These are phyloP conservation scores for Cydia amplana DNA, from an alignment of 1,140 invertebrate genomes.

Conservation along the genomic window DNA sequence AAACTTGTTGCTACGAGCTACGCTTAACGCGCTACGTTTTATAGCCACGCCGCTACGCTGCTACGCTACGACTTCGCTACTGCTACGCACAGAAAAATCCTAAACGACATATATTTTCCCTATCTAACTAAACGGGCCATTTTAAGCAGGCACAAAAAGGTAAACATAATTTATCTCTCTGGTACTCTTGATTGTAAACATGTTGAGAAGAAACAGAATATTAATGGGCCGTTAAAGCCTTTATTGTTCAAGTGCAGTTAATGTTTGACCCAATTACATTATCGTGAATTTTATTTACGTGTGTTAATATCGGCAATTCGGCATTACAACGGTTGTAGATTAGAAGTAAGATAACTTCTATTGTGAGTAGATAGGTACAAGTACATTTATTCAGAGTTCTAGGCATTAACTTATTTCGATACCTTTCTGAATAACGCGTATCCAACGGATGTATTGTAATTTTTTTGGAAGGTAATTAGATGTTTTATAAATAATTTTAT, in stretches of 20 bases:
- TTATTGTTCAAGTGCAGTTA: background rate
- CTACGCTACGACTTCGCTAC: background rate
- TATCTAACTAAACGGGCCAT: background rate
- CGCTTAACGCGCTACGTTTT: background rate
- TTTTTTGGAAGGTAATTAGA: no score
- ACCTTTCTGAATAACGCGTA: no score
- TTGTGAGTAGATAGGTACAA: no score
- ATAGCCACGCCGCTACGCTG: background rate
- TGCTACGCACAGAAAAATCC: background rate
- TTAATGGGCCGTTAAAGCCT: constrained; percentile 1
- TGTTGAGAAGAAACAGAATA: background rate
- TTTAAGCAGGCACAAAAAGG: background rate
- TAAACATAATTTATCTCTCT: background rate
- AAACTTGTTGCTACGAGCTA: background rate
- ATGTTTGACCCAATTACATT: constrained; percentile 5
- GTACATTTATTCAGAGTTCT: no score
- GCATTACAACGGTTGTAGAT: no score
- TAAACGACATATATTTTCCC: background rate
- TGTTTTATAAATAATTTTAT: no score
- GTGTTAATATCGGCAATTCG: background rate
- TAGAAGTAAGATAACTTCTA: no score
- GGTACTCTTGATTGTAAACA: background rate
- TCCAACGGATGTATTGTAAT: no score
- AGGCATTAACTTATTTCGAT: no score
- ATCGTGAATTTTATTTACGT: background rate